Base-by-base conservation (phyloP, 1,140 invertebrate genomes). In the Drosophila seguyi region DNA sequence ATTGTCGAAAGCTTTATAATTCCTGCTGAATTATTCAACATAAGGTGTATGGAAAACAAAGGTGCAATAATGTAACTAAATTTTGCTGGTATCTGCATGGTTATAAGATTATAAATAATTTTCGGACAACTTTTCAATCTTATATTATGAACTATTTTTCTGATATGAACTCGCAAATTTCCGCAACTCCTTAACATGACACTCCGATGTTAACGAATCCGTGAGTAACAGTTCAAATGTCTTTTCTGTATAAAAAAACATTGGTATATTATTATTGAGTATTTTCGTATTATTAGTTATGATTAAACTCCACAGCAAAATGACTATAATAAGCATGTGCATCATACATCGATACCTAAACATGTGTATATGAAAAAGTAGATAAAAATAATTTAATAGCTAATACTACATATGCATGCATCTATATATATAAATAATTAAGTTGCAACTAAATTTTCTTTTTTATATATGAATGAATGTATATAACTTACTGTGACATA, bases 61-160 rank as follows among this genome's bases (percentile, higher is more conserved):
- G 41, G 56, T 55, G 60, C 59, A 63, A 81, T 57, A 18, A 57
- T 67, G 18, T 61, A 44, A 39, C 41, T 41, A 8, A 48, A 29
- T 67, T 48, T 69, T 41, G 31, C 60, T 94, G 95, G 95, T 95
- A 95, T 97, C 93, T 95, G 95, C 95, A 97, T 97, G 93, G 95
- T 96, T 94, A 94, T 95, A 78, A 95, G 95, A 93, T 96, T 41
- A 29, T 0, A 34, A 29, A 41, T 57, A 29, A 27, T n/a, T 31
- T 48, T 36, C 18, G 8, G 1, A n/a, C 5, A n/a, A 34, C 14
- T 8, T 22, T 53, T 11, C 6, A 22, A 25, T 25, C 7, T 25
- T n/a, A 2, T 56, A 11, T 36, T 2, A 22, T 36, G 1, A 25
- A 22, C 5, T 14, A n/a, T n/a, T 38, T 38, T 56, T 38, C 20